phyloP scores from a whole-genome alignment of 2,113 vertebrate genomes.

The Steatornis caripensis region DNA sequence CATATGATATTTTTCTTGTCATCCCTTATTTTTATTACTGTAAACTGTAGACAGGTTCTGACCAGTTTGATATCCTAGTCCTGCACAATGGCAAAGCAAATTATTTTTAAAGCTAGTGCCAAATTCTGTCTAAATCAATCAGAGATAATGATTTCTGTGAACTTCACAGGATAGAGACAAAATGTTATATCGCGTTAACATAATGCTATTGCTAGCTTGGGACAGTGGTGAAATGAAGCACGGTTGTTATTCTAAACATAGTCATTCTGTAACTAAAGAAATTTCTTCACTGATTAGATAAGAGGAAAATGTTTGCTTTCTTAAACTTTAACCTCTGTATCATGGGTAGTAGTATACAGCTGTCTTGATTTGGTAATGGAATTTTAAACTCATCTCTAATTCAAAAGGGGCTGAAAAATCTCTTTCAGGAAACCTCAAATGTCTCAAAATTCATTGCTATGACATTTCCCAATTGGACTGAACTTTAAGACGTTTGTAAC shows the following conservation, averaged over 20 bases:
- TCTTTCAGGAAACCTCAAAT: neutral
- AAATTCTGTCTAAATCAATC: neutral
- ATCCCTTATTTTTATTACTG: neutral
- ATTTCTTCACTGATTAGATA: neutral
- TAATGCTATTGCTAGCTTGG: neutral
- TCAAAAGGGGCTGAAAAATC: neutral
- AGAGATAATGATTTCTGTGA: neutral
- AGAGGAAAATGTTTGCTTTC: neutral
- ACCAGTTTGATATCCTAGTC: neutral
- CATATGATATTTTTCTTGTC: neutral
- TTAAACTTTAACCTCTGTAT: neutral
- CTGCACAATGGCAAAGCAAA: neutral
- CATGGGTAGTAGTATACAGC: neutral
- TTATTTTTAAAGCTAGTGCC: neutral
- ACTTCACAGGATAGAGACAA: neutral
- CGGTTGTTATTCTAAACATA: neutral
- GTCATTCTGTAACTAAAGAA: neutral
- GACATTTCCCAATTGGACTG: neutral
- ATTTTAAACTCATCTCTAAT: neutral
- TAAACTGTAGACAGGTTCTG: neutral
- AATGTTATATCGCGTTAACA: neutral
- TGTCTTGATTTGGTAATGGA: neutral
- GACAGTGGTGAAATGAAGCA: neutral
- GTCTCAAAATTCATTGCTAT: neutral
- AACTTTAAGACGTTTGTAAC: neutral